A percentile compares a stretch with the other conserved stretches of the same genome.
Conservation (phyloP, 1,140 invertebrate genomes). For the Lordiphosa collinella region DNA sequence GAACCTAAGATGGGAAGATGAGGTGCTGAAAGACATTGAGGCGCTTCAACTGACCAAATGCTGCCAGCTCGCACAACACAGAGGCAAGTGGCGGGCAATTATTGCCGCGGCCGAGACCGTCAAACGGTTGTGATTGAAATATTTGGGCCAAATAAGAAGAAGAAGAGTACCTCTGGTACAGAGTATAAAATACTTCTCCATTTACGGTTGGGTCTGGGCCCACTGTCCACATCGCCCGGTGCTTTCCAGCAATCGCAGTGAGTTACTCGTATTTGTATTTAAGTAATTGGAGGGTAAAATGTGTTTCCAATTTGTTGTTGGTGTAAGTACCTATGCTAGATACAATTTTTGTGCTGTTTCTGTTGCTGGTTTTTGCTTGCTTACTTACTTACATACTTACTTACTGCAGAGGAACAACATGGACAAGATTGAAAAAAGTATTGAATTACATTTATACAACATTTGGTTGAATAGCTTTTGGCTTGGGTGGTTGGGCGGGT, state of each 20-base stretch:
- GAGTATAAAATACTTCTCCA: too few relatives aligned
- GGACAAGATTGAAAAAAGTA: conserved; percentile 67
- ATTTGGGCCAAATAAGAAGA: too few relatives aligned
- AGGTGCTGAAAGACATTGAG: too few relatives aligned
- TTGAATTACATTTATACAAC: conserved; percentile 77
- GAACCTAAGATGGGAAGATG: too few relatives aligned
- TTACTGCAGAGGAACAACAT: conserved; percentile 24
- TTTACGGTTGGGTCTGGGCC: background rate
- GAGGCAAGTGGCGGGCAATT: too few relatives aligned
- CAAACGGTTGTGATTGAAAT: too few relatives aligned
- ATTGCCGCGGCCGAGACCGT: too few relatives aligned
- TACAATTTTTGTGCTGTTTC: conserved; percentile 31
- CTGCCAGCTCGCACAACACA: too few relatives aligned
- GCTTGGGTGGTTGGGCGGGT: conserved; percentile 5
- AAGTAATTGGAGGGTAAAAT: conserved; percentile 76
- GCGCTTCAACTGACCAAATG: too few relatives aligned
- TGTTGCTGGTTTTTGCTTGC: conserved; percentile 6
- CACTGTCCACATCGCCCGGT: background rate
- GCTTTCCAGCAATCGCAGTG: conserved; percentile 25
- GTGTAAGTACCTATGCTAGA: conserved; percentile 23
- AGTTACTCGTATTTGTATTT: conserved; percentile 50
- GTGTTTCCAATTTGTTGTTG: conserved; percentile 64
- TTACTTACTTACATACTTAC: conserved; percentile 18
- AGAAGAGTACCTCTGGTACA: too few relatives aligned
- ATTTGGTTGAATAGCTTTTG: conserved; percentile 71